phyloP scores from a whole-genome alignment of 2,113 vertebrate genomes.

The Ovibos moschatus region DNA sequence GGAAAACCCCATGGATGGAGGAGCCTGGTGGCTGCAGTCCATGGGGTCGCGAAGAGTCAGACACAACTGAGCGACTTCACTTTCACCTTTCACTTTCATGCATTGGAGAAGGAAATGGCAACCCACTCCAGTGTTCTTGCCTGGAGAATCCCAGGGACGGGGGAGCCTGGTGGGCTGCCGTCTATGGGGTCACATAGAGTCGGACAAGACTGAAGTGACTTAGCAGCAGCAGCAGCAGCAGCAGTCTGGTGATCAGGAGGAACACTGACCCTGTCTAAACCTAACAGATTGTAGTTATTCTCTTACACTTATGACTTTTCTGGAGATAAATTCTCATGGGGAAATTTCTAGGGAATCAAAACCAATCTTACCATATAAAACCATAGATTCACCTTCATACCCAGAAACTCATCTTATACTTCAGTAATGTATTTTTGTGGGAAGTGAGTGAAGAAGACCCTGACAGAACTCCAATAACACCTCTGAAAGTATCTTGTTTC shows the following conservation, averaged over 20 bases:
- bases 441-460: background rate
- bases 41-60: too few relatives aligned
- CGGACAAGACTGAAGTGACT: too few relatives aligned
- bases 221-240: too few relatives aligned
- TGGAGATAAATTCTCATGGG: background rate
- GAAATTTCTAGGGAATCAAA: background rate
- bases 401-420: background rate
- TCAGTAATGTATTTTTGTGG: background rate
- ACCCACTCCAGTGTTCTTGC: too few relatives aligned
- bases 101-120: too few relatives aligned
- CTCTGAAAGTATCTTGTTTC: background rate
- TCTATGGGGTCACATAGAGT: too few relatives aligned
- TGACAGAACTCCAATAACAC: background rate
- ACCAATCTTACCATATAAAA: background rate
- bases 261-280: background rate
- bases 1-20: too few relatives aligned
- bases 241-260: background rate
- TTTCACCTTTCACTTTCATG: too few relatives aligned
- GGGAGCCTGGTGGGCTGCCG: too few relatives aligned
- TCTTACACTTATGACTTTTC: background rate
- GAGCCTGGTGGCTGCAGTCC: too few relatives aligned
- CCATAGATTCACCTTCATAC: background rate
- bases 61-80: too few relatives aligned
- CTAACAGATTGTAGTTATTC: background rate
- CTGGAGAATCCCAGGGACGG: too few relatives aligned